A percentile compares a stretch with the other conserved stretches of the same genome.
Evolutionary conservation across 2,888 invertebrate genomes (phyloP).

Genomic region (Rotaria magnacalcarata): DNA sequence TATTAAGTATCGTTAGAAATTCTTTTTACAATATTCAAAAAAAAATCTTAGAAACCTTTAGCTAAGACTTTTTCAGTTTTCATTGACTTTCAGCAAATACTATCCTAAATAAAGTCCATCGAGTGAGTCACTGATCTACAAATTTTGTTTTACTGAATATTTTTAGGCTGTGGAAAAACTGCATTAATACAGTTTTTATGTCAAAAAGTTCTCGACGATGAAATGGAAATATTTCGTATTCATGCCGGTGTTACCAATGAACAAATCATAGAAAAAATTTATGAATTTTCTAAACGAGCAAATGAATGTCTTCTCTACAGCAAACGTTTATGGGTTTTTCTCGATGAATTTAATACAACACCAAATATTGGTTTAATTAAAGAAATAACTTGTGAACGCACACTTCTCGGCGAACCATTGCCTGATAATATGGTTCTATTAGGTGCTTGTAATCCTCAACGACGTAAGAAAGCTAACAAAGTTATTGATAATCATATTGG

Average conservation of each 20-base stretch:
- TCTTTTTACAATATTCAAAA: too few relatives aligned
- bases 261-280: conserved; percentile 50
- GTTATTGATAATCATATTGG: background rate
- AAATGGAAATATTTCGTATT: conserved; percentile 48
- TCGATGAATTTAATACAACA: conserved; percentile 51
- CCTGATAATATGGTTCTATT: conserved; percentile 49
- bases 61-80: too few relatives aligned
- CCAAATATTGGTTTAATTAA: conserved; percentile 49
- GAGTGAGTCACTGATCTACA: too few relatives aligned
- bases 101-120: too few relatives aligned
- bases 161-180: conserved; percentile 55
- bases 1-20: too few relatives aligned
- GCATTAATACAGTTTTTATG: conserved; percentile 55
- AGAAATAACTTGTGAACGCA: conserved; percentile 49
- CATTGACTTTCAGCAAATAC: too few relatives aligned
- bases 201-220: conserved; percentile 41
- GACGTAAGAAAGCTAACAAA: background rate
- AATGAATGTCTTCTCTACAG: conserved; percentile 34
- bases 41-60: too few relatives aligned
- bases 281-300: conserved; percentile 51
- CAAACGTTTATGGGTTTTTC: conserved; percentile 49
- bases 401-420: conserved; percentile 48
- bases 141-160: too few relatives aligned
- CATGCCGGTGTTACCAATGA: conserved; percentile 54
- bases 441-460: conserved; percentile 50